A percentile compares a stretch with the other conserved stretches of the same genome.
Conservation (phyloP, 2,113 vertebrate species). For the Taurulus bubalis region DNA sequence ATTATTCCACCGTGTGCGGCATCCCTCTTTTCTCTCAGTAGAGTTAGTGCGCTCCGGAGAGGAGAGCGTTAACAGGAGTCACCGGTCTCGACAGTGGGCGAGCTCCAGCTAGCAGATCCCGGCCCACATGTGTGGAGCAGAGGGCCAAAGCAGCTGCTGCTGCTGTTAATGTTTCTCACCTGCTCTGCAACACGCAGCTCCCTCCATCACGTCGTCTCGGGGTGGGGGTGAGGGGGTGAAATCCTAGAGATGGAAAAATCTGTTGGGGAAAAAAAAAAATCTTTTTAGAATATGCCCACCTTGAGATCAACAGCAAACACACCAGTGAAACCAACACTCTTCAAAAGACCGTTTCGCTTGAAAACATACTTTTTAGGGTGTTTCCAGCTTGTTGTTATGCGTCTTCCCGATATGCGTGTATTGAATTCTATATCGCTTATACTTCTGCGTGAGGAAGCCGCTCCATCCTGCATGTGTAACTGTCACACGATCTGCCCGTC, state of each 20-base stretch:
- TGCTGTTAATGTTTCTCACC: constrained; percentile 75
- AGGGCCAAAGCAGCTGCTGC: constrained; percentile 61
- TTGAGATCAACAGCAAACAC: constrained; percentile 17
- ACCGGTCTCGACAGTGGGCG: constrained; percentile 48
- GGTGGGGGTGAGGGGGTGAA: no score
- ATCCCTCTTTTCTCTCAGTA: background rate
- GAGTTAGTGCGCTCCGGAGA: constrained; percentile 26
- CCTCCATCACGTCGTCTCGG: constrained; percentile 40
- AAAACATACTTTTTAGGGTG: background rate
- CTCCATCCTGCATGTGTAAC: background rate
- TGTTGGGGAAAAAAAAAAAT: constrained; percentile 33
- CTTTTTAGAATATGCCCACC: constrained; percentile 31
- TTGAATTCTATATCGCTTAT: background rate
- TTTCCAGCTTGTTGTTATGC: background rate
- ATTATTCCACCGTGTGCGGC: background rate
- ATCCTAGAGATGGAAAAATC: constrained; percentile 31
- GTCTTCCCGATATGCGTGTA: background rate
- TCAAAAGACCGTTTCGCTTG: no score
- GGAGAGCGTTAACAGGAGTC: constrained; percentile 48
- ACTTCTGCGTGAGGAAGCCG: constrained; percentile 32
- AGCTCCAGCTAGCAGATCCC: constrained; percentile 43
- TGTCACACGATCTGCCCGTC: background rate
- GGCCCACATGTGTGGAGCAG: constrained; percentile 68
- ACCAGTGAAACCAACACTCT: background rate
- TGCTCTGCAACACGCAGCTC: constrained; percentile 59